These are phyloP conservation scores for Callipepla californica DNA, from an alignment of 2,113 vertebrate species.

Conservation along the genomic window DNA sequence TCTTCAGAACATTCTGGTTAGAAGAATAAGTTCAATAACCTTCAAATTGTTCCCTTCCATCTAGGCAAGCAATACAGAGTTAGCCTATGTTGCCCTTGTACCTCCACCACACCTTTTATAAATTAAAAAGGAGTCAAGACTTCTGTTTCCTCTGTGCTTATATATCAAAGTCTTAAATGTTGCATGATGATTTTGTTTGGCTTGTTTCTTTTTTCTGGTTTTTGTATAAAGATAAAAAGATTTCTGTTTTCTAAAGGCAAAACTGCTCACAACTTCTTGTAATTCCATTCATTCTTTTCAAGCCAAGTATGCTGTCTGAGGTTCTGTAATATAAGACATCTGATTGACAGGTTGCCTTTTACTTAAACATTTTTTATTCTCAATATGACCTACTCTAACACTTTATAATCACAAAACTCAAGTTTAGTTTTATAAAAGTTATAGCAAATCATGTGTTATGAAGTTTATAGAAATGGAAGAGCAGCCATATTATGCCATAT, in stretches of 20 bases:
- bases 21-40: neutral
- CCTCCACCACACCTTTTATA: neutral
- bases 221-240: neutral
- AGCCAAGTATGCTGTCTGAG: neutral
- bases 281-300: neutral
- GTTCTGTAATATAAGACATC: neutral
- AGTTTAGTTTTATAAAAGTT: conserved; percentile 5
- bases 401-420: conserved; percentile 34
- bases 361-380: conserved; percentile 27
- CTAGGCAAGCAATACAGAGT: neutral
- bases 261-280: neutral
- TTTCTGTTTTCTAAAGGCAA: neutral
- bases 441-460: conserved; percentile 31
- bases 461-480: conserved; percentile 1
- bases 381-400: conserved; percentile 7
- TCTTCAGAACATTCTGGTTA: neutral
- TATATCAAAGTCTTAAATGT: neutral
- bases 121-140: neutral
- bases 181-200: neutral
- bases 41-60: neutral
- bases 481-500: neutral
- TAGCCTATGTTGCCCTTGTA: neutral
- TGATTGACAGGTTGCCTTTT: conserved; percentile 19
- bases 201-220: neutral
- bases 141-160: neutral